Evolutionary conservation across 2,888 invertebrate species (phyloP).

Genomic region (Ormyrus labotus): DNA sequence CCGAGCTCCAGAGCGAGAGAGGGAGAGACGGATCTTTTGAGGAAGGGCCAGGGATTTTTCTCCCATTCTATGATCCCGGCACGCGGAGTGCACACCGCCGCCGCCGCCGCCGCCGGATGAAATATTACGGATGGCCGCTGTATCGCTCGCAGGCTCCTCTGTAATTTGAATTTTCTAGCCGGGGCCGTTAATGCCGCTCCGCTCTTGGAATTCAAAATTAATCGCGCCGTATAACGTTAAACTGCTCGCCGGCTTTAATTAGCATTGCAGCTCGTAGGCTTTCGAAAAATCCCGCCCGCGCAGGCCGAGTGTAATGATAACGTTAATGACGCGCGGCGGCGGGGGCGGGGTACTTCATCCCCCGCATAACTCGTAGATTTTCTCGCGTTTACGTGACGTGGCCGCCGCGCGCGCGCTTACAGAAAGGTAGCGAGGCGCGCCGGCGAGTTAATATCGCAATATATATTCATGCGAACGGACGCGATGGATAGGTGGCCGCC

Average conservation of each 20-base stretch:
- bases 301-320: background rate
- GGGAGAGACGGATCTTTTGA: background rate
- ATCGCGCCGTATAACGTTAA: too few relatives aligned
- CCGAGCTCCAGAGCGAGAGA: background rate
- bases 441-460: conserved; percentile 56
- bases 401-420: too few relatives aligned
- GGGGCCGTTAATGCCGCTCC: background rate
- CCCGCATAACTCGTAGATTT: too few relatives aligned
- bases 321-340: conserved; percentile 19
- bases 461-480: conserved; percentile 56
- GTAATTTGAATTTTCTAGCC: background rate
- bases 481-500: conserved; percentile 51
- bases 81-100: too few relatives aligned
- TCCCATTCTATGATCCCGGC: background rate
- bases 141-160: too few relatives aligned
- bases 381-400: too few relatives aligned
- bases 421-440: background rate
- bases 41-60: background rate
- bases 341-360: too few relatives aligned
- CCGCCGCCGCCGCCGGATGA: too few relatives aligned
- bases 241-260: too few relatives aligned
- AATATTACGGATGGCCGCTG: too few relatives aligned
- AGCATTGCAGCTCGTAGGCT: too few relatives aligned
- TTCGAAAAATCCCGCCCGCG: too few relatives aligned
- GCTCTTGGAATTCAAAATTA: background rate